phyloP scores from a whole-genome alignment of 2,113 vertebrate species.

The Cryptotis parvus region DNA sequence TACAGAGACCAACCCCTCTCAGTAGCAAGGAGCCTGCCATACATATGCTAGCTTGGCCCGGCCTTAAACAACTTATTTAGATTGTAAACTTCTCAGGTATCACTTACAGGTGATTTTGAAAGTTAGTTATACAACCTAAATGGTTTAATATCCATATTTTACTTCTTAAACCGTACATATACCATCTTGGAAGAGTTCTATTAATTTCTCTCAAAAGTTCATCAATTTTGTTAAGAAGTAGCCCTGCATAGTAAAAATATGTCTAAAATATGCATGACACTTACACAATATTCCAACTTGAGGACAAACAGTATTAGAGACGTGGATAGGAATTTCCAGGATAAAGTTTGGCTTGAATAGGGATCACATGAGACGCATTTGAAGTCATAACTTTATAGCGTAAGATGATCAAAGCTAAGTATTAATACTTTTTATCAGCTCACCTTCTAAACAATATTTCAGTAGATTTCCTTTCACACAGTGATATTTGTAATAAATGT shows the following conservation, averaged over 20 bases:
- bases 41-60: conserved; percentile 42
- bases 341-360: conserved; percentile 79
- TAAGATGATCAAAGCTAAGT: conserved; percentile 89
- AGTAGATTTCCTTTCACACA: conserved; percentile 99
- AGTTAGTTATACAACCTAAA: conserved; percentile 67
- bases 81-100: conserved; percentile 64
- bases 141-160: conserved; percentile 52
- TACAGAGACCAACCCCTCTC: conserved; percentile 70
- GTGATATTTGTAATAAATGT: conserved; percentile 96
- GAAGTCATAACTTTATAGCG: conserved; percentile 86
- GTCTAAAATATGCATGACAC: conserved; percentile 80
- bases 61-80: conserved; percentile 62
- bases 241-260: conserved; percentile 79
- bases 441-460: conserved; percentile 94
- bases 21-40: conserved; percentile 66
- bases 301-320: conserved; percentile 78
- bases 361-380: conserved; percentile 85
- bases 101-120: conserved; percentile 77
- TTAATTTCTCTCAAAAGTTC: conserved; percentile 81
- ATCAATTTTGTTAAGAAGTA: conserved; percentile 81
- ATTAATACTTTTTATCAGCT: conserved; percentile 90
- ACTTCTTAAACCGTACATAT: conserved; percentile 62
- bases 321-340: conserved; percentile 77
- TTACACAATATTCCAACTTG: conserved; percentile 83
- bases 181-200: conserved; percentile 80